Evolutionary conservation across 2,797 vertebrate genomes (phyloP).

Genomic region (Chromobotia macracanthus): DNA sequence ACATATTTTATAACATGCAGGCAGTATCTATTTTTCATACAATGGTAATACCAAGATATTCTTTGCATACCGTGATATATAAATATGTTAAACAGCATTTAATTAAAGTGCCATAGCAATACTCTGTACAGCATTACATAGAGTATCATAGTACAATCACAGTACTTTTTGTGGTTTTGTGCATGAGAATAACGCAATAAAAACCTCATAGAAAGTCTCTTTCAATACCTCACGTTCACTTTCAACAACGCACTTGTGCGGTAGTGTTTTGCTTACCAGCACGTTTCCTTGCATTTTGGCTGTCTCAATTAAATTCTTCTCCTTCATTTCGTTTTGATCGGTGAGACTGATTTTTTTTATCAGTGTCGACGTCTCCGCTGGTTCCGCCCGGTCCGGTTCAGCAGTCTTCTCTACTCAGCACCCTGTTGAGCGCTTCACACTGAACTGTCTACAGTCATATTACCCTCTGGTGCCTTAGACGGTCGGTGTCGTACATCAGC

Average conservation of each 20-base stretch:
- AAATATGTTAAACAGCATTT: too few relatives aligned
- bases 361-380: conserved; percentile 49
- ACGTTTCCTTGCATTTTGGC: conserved; percentile 96
- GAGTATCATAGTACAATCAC: too few relatives aligned
- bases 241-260: background rate
- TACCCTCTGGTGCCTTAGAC: conserved; percentile 15
- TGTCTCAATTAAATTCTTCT: conserved; percentile 93
- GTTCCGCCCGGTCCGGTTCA: conserved; percentile 55
- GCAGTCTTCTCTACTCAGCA: conserved; percentile 36
- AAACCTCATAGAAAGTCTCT: background rate
- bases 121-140: too few relatives aligned
- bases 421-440: conserved; percentile 60
- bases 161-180: background rate
- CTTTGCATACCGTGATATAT: too few relatives aligned
- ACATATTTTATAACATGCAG: background rate
- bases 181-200: too few relatives aligned
- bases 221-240: background rate
- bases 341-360: conserved; percentile 32
- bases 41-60: too few relatives aligned
- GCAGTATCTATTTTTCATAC: background rate
- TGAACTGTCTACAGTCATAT: conserved; percentile 6
- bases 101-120: too few relatives aligned
- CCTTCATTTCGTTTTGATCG: conserved; percentile 81
- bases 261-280: conserved; percentile 69
- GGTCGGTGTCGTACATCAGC: background rate